A percentile compares a stretch with the other conserved stretches of the same genome.
phyloP scores from a whole-genome alignment of 2,797 vertebrate species.

The Agapornis canus region DNA sequence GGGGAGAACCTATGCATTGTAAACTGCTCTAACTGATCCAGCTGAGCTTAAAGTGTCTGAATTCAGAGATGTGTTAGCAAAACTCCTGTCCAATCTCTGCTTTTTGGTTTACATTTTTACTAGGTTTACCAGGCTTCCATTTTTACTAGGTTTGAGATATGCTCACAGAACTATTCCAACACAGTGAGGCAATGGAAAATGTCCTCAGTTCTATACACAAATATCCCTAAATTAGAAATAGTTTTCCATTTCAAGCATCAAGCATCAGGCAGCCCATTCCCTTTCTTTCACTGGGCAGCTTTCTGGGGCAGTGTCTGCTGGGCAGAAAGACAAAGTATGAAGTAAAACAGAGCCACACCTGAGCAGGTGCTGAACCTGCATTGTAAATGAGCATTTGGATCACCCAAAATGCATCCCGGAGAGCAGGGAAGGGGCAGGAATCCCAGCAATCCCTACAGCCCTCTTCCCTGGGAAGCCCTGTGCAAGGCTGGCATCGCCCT shows the following conservation, averaged over 20 bases:
- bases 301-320: neutral
- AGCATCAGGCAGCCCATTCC: neutral
- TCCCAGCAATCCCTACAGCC: neutral
- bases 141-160: neutral
- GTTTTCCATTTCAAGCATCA: neutral
- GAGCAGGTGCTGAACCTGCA: accelerated
- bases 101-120: neutral
- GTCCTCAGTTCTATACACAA: conserved; percentile 1
- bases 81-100: neutral
- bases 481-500: neutral
- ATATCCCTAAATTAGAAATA: conserved; percentile 4
- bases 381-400: neutral
- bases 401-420: neutral
- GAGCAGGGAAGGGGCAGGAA: neutral
- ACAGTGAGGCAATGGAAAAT: conserved; percentile 14
- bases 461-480: neutral
- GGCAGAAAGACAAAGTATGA: neutral
- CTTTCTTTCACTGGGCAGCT: neutral
- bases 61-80: neutral
- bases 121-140: neutral
- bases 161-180: neutral
- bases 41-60: neutral
- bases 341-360: accelerated
- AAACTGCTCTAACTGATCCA: neutral
- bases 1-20: neutral